Conservation (phyloP, 2,113 vertebrate genomes). For the Eudyptes chrysolophus region DNA sequence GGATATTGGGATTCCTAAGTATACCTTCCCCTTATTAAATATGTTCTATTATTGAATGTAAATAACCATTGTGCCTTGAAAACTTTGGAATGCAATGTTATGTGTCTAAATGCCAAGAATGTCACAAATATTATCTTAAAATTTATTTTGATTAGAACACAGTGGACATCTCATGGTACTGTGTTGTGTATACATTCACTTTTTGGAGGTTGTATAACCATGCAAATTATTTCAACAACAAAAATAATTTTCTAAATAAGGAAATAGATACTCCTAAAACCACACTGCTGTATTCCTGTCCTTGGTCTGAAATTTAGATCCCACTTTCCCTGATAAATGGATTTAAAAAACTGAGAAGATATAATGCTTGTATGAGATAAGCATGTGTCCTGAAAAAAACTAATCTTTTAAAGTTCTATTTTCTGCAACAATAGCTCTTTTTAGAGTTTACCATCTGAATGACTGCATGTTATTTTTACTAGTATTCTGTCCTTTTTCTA, state of each 20-base stretch:
- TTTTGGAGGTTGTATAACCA: not conserved
- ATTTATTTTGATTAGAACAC: not conserved
- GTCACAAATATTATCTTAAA: not conserved
- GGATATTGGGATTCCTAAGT: not conserved
- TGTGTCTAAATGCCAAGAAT: not conserved
- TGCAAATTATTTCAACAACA: not conserved
- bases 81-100: not conserved
- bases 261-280: not conserved
- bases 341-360: not conserved
- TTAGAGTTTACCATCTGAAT: not conserved
- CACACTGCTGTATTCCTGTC: not conserved
- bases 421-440: not conserved
- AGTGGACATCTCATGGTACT: not conserved
- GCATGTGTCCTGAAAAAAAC: not conserved
- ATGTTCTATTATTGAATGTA: not conserved
- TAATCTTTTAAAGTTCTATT: not conserved
- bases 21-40: not conserved
- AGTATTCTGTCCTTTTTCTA: not conserved
- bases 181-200: no score
- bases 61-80: not conserved
- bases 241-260: not conserved
- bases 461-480: not conserved
- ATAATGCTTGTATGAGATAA: not conserved
- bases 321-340: not conserved
- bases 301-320: not conserved